Base-by-base conservation (phyloP, 2,888 invertebrate species). In the Leptura quadrifasciata region DNA sequence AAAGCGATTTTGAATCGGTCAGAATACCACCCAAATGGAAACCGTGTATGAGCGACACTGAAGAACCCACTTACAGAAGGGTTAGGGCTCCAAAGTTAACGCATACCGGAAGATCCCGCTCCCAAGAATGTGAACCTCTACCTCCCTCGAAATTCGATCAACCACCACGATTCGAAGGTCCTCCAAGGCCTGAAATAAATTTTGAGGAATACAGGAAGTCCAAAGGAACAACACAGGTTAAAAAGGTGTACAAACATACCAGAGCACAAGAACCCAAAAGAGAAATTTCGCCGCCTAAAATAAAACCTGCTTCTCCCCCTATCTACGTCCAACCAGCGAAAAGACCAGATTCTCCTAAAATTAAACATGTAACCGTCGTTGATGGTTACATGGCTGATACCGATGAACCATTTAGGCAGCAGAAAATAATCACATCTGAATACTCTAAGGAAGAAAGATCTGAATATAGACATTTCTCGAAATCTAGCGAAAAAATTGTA, bases 311-410 rank as follows among this genome's bases (percentile, higher is more conserved):
- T 18, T 87, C 89, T 17, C 90, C 90, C 24, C 89, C 90, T 10
- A 83, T 88, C 68, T 89, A 86, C 79, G 83, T 88, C 0, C 85
- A 88, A 18, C 82, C 88, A 6, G 86, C 87, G 76, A 80, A 79
- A 70, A 85, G 84, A 75, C 90, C 91, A 0, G 91, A 91, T 63
- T 91, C 91, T 2, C 91, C 92, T 0, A 92, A 91, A 85, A 86
- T 88, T 17, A 92, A 92, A 83, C 88, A 89, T 69, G 91, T 91
- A 84, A 84, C 85, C 35, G 87, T 90, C 68, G 88, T 89, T 24
- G 92, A 92, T 76, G 94, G 94, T 12, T 94, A 94, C 83, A 93
- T 93, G 88, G 94, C 94, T 1, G 94, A 94, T 84, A 94, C 94
- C 0, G 94, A 94, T 81, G 94, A 94, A 81, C 92, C 93, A 2